Conservation (phyloP, 2,797 vertebrate species). For the Anisognathus igniventris region DNA sequence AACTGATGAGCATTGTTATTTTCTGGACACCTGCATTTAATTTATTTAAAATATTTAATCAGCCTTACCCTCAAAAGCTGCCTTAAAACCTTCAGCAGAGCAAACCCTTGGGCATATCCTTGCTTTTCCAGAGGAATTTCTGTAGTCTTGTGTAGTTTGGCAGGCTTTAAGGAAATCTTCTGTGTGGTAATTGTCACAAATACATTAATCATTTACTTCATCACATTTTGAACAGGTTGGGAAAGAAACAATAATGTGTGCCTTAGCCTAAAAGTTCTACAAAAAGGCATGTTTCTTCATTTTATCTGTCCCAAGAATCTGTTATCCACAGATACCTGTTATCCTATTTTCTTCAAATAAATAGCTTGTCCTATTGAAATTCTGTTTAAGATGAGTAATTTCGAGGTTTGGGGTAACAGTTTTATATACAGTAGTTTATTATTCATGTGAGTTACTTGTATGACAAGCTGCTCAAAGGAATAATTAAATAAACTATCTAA, state of each 20-base stretch:
- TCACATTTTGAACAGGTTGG: background rate
- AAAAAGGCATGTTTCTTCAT: background rate
- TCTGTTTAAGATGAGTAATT: background rate
- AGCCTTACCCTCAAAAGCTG: background rate
- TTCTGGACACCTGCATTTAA: background rate
- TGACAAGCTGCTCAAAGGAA: background rate
- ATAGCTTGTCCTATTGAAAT: background rate
- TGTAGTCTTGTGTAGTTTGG: background rate
- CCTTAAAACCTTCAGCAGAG: background rate
- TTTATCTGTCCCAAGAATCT: background rate
- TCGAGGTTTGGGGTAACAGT: background rate
- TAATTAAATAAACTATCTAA: background rate
- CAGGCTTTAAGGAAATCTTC: background rate
- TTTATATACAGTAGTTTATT: background rate
- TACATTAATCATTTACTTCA: background rate
- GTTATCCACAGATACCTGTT: background rate
- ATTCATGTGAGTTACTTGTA: background rate
- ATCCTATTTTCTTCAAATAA: background rate
- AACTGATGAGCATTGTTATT: background rate
- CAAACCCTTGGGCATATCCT: background rate
- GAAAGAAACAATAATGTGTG: background rate
- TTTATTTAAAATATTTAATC: background rate
- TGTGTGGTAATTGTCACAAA: background rate
- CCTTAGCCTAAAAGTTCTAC: background rate
- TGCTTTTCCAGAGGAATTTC: background rate